Evolutionary conservation across 2,888 invertebrate genomes (phyloP).

Genomic region (Rotaria sp.): DNA sequence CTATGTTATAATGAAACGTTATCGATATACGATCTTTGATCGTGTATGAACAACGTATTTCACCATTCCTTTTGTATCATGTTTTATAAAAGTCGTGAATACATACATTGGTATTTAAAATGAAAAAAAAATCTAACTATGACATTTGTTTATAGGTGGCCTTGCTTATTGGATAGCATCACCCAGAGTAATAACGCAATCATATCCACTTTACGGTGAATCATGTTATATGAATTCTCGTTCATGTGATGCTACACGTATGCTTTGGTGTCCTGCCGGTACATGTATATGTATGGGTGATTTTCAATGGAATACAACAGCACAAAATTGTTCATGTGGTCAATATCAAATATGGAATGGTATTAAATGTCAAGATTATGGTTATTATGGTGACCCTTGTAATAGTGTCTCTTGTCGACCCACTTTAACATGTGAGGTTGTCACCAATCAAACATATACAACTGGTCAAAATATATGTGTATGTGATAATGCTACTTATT

Average conservation of each 20-base stretch:
- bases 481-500: background rate
- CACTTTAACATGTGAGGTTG: background rate
- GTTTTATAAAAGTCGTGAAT: too few relatives aligned
- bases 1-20: too few relatives aligned
- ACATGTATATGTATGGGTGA: background rate
- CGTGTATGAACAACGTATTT: too few relatives aligned
- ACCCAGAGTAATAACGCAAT: background rate
- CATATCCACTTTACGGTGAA: background rate
- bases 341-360: background rate
- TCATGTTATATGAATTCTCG: constrained; percentile 17
- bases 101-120: too few relatives aligned
- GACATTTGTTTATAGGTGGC: background rate
- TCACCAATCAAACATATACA: background rate
- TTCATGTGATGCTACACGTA: background rate
- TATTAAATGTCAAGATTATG: background rate
- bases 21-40: too few relatives aligned
- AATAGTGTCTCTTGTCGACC: background rate
- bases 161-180: background rate
- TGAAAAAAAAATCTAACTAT: background rate
- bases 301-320: background rate
- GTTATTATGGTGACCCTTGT: background rate
- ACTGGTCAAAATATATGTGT: background rate
- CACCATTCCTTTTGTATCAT: too few relatives aligned
- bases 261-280: background rate
- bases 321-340: background rate